Base-by-base conservation (phyloP, 1,140 invertebrate species). In the Phymastichus coffea region DNA sequence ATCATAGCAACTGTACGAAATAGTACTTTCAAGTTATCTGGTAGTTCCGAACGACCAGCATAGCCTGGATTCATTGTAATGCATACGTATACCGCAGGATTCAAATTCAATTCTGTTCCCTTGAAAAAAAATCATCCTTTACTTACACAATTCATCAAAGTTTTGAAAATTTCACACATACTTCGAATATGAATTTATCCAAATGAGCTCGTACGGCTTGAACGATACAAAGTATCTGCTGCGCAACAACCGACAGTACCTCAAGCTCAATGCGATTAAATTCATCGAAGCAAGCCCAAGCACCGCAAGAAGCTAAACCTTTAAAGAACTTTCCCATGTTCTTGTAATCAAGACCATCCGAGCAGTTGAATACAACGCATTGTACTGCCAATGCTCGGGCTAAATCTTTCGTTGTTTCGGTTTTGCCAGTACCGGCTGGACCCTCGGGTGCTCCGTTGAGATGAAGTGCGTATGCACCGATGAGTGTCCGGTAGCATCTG, bases 61-160 rank as follows among this genome's bases (percentile, higher is more conserved):
- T 96, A 96, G 37, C 92, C 90, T 1, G 93, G 93, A 80, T 96
- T 96, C 93, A 96, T 95, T 0, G 94, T 96, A 58, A 97, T 95
- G 69, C 93, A 95, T 0, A 94, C 89, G 61, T 93, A 93, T 67
- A 91, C 92, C 6, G 88, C 85, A 0, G 88, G 84, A 76, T 95
- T 93, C 2, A 96, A 73, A 1, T 72, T 83, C 2, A 96, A 71
- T 71, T 93, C 90, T 1, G 89, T 90, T 1, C 92, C 93, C 80
- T 61, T 10, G n/a, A n/a, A n/a, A n/a, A n/a, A n/a, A n/a, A n/a
- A n/a, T n/a, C n/a, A n/a, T n/a, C n/a, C n/a, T n/a, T n/a, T n/a
- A n/a, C n/a, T n/a, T n/a, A n/a, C n/a, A n/a, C n/a, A n/a, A n/a
- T n/a, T n/a, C n/a, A n/a, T n/a, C n/a, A n/a, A n/a, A n/a, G n/a